These are phyloP conservation scores for Heliothis virescens DNA, from an alignment of 1,140 invertebrate species.

Conservation along the genomic window DNA sequence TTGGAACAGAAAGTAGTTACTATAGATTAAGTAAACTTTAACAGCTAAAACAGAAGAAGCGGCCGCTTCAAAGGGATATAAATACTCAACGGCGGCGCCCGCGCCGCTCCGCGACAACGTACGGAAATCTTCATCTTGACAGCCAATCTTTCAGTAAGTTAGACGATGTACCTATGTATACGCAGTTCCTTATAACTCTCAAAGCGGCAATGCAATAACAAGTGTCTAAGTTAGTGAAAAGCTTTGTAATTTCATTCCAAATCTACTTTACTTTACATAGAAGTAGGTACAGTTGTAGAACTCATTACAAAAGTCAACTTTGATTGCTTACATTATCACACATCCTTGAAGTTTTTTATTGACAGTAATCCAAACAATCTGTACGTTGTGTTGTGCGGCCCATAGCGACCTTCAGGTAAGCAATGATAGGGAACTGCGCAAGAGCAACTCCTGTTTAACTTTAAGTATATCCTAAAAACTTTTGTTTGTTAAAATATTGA, in stretches of 20 bases:
- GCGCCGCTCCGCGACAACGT: constrained; percentile 61
- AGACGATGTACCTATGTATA: constrained; percentile 27
- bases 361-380: constrained; percentile 57
- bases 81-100: constrained; percentile 63
- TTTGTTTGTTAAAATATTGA: neutral
- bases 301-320: constrained; percentile 43
- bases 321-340: constrained; percentile 53
- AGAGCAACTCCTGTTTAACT: constrained; percentile 19
- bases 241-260: neutral
- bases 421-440: constrained; percentile 38
- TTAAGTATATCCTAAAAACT: neutral
- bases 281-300: constrained; percentile 1
- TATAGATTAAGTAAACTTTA: constrained; percentile 63
- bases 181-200: constrained; percentile 23
- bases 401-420: constrained; percentile 52
- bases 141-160: constrained; percentile 52
- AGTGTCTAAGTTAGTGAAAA: neutral
- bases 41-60: constrained; percentile 63
- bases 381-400: constrained; percentile 53
- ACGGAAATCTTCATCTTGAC: constrained; percentile 60
- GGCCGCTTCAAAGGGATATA: constrained; percentile 70
- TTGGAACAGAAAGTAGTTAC: constrained; percentile 42
- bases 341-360: constrained; percentile 53
- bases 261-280: neutral
- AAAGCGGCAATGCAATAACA: neutral